Conservation (phyloP, 2,888 invertebrate species). For the Apantesis nais region DNA sequence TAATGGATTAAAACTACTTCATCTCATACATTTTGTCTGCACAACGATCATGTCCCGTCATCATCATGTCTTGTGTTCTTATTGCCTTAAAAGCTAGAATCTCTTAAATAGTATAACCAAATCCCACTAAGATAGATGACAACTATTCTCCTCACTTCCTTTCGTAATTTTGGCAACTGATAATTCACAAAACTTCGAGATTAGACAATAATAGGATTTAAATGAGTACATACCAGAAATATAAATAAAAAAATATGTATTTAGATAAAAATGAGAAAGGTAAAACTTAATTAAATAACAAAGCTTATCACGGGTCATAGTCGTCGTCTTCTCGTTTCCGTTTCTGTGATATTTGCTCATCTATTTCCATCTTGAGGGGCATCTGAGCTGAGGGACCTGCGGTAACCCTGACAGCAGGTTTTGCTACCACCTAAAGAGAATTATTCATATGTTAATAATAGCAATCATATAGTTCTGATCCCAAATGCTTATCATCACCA, state of each 20-base stretch:
- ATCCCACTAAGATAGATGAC: background rate
- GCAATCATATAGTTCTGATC: no score
- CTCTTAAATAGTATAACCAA: no score
- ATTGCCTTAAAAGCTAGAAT: no score
- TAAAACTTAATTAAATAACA: slow-evolving; percentile 20
- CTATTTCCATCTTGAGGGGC: slow-evolving; percentile 87
- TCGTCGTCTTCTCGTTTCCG: slow-evolving; percentile 89
- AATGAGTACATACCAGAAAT: slow-evolving; percentile 9
- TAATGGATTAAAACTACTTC: no score
- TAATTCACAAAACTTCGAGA: background rate
- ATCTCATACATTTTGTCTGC: no score
- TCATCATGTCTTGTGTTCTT: no score
- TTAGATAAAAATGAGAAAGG: slow-evolving; percentile 26
- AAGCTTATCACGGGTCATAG: slow-evolving; percentile 71
- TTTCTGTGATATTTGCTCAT: slow-evolving; percentile 82
- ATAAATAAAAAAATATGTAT: slow-evolving; percentile 11
- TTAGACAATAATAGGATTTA: background rate
- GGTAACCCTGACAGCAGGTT: slow-evolving; percentile 78
- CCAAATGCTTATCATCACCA: no score
- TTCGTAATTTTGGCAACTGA: background rate
- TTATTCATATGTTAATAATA: background rate
- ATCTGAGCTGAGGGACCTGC: slow-evolving; percentile 69
- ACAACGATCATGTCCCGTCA: no score
- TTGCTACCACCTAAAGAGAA: slow-evolving; percentile 70
- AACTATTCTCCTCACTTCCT: no score